Evolutionary conservation across 2,797 vertebrate species (phyloP).

Genomic region (Synanceia verrucosa): DNA sequence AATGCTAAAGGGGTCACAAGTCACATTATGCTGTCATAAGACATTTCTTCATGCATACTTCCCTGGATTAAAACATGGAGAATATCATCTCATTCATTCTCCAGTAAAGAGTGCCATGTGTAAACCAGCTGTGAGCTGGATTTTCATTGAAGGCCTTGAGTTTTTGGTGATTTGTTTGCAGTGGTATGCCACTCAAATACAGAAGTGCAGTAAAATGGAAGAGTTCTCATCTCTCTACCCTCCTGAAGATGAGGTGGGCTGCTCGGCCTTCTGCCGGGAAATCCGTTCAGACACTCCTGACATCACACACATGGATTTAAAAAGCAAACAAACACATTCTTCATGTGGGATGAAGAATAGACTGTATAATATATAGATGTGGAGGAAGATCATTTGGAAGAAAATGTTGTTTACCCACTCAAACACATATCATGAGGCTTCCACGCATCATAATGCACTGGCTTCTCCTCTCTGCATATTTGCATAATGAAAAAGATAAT

Average conservation of each 20-base stretch:
- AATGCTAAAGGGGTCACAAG: too few species aligned
- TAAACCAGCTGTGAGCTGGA: slow-evolving; percentile 12
- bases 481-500: slow-evolving; percentile 30
- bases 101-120: not conserved
- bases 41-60: not conserved
- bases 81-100: not conserved
- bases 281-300: slow-evolving; percentile 2
- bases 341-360: slow-evolving; percentile 1
- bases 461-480: slow-evolving; percentile 1
- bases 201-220: slow-evolving; percentile 15
- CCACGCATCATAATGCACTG: not conserved
- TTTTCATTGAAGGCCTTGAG: slow-evolving; percentile 7
- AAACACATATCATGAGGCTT: not conserved
- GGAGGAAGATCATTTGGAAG: not conserved
- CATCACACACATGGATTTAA: not conserved
- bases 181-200: slow-evolving; percentile 10
- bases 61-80: not conserved
- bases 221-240: slow-evolving; percentile 11
- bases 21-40: too few species aligned
- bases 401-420: slow-evolving; percentile 6
- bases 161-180: slow-evolving; percentile 18
- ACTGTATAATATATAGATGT: not conserved
- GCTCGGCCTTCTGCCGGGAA: not conserved
- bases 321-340: not conserved
- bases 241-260: slow-evolving; percentile 25